Evolutionary conservation across 2,888 invertebrate species (phyloP), one percentile per base, ranked within the genome.

Genomic region (Cenopis cana): DNA sequence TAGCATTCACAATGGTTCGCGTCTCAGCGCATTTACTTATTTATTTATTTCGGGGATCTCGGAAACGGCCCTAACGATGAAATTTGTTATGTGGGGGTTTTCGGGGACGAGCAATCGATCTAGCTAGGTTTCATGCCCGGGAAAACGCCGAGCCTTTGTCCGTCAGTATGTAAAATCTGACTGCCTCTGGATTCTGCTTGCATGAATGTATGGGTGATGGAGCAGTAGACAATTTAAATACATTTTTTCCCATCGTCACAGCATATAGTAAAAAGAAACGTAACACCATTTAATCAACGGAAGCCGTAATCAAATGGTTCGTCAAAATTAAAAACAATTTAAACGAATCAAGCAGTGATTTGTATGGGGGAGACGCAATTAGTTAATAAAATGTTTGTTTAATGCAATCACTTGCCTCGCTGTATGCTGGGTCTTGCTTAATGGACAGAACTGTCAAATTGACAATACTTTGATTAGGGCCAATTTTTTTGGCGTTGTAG

Each of bases 271-370:
- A 9, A 17, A 54, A 56, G 56, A 56, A 66, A 66, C 54, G 52
- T 24, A 69, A 64, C 50, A 56, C 38, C 18, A 50, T 24, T 64
- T 52, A 61, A 55, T 60, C 64, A 80, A 77, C 86, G 90, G 90
- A 90, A 85, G 86, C 85, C 82, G 86, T 82, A 82, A 82, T 82
- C 84, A 86, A 85, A 84, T 86, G 81, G 85, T 86, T 86, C 85
- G 82, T 88, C 85, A 81, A 79, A 85, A 91, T 90, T 87, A 89
- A 82, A 82, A 82, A 76, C 85, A 89, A 91, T 90, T 89, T 86
- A 75, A 76, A 76, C 77, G 82, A 85, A 89, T 85, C 79, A 82
- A 75, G 73, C 75, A 77, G 64, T 74, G 77, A 76, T 74, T 74
- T 76, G 77, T 76, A 74, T 77, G 77, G 81, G 82, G 86, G 81